A percentile compares a stretch with the other conserved stretches of the same genome.
phyloP scores from a whole-genome alignment of 2,113 vertebrate species.

The Ammodramus savannarum region DNA sequence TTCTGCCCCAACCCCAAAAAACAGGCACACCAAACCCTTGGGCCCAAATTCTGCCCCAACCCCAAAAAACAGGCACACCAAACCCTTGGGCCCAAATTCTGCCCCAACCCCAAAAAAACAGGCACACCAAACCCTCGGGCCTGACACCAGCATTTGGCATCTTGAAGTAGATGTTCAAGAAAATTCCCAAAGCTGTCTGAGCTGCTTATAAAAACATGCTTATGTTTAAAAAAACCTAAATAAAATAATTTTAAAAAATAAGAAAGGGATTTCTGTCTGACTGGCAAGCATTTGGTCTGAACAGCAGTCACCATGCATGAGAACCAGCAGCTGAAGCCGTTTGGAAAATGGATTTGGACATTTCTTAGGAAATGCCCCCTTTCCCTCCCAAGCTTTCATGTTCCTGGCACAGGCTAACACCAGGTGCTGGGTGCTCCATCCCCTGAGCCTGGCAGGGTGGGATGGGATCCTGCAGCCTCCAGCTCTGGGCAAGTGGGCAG shows the following conservation, averaged over 20 bases:
- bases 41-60: background rate
- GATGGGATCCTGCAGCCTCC: background rate
- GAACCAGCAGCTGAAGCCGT: background rate
- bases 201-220: background rate
- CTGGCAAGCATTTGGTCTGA: background rate
- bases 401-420: background rate
- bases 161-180: background rate
- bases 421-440: constrained; percentile 28
- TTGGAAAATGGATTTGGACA: background rate
- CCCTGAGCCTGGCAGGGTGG: background rate
- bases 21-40: background rate
- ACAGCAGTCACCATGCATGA: background rate
- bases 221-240: background rate
- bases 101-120: background rate
- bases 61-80: background rate
- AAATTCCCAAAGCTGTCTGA: background rate
- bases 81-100: background rate
- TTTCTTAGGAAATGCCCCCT: background rate
- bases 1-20: background rate
- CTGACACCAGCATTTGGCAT: background rate
- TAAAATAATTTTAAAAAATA: background rate
- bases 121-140: background rate
- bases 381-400: background rate
- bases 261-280: background rate
- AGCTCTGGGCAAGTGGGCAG: background rate